Evolutionary conservation across 2,797 vertebrate genomes (phyloP), one percentile per base, ranked within the genome.

Genomic region (Siniperca undulata): DNA sequence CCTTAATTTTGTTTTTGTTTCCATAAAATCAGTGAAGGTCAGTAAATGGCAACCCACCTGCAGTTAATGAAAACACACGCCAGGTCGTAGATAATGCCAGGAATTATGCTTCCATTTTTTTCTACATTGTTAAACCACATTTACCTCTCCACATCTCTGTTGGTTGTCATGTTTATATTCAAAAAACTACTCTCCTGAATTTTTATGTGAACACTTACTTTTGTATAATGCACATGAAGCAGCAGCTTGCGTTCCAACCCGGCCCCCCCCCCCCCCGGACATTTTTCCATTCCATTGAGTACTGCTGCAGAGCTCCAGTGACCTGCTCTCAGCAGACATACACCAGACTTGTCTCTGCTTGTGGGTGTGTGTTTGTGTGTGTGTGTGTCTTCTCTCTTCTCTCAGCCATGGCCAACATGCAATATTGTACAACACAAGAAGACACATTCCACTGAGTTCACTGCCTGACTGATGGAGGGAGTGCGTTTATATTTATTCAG

Each of bases 251-350:
- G 73, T 68, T 55, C 77, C 70, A 6, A 70, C 24, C n/a, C n/a
- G n/a, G n/a, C n/a, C n/a, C 8, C 40, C 48, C 69, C 13, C 5
- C 59, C 40, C 90, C 70, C 38, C 2, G 40, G 86, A 81, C 79
- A 86, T 92, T 93, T 36, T 94, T 94, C 83, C 90, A 90, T 93
- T 90, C 86, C 90, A 86, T 46, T 84, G 88, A 93, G 72, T 86
- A 12, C 73, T 86, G 66, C 90, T 12, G 72, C 86, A 90, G 83
- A 90, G 87, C 87, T 90, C 85, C 87, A 75, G 79, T 94, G 93
- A 92, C 90, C 92, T 86, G 84, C 86, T 92, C 89, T 84, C 81
- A 56, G 79, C 81, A 78, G 79, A 86, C 84, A 70, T 36, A 79
- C 83, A 64, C 60, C 75, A 82, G 83, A 86, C 93, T 77, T 93